These are phyloP conservation scores for Aleiodes sp. DNA, from an alignment of 1,140 invertebrate genomes.

Conservation along the genomic window DNA sequence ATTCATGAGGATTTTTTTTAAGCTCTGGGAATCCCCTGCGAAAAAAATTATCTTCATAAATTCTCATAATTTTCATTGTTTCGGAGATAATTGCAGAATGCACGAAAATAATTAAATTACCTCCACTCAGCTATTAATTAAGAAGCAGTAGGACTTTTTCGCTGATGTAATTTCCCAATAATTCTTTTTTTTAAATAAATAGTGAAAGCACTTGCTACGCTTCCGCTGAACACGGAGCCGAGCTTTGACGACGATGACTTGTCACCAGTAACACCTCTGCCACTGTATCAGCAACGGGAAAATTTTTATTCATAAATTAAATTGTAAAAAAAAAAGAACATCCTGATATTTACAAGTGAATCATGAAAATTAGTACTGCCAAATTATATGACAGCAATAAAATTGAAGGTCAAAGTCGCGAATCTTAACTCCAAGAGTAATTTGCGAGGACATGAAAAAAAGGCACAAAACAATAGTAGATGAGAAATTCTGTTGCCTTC, in stretches of 20 bases:
- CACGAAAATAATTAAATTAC: too few species aligned
- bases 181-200: constrained; percentile 45
- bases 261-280: constrained; percentile 74
- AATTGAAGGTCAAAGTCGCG: neutral
- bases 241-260: constrained; percentile 72
- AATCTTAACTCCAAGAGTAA: constrained; percentile 20
- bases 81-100: neutral
- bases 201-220: constrained; percentile 80
- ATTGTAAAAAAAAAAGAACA: too few species aligned
- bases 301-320: constrained; percentile 79
- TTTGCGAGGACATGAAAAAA: neutral
- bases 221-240: constrained; percentile 67
- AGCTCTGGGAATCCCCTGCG: too few species aligned
- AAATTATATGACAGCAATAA: constrained; percentile 13
- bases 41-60: too few species aligned
- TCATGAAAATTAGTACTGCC: constrained; percentile 13
- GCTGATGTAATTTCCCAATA: constrained; percentile 15
- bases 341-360: constrained; percentile 3
- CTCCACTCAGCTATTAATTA: constrained; percentile 2
- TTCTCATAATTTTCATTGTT: too few species aligned
- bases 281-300: constrained; percentile 84
- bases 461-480: constrained; percentile 7
- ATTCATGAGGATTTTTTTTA: too few species aligned
- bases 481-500: constrained; percentile 16
- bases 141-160: neutral